Evolutionary conservation across 2,113 vertebrate species (phyloP).

Genomic region (Myodes glareolus): DNA sequence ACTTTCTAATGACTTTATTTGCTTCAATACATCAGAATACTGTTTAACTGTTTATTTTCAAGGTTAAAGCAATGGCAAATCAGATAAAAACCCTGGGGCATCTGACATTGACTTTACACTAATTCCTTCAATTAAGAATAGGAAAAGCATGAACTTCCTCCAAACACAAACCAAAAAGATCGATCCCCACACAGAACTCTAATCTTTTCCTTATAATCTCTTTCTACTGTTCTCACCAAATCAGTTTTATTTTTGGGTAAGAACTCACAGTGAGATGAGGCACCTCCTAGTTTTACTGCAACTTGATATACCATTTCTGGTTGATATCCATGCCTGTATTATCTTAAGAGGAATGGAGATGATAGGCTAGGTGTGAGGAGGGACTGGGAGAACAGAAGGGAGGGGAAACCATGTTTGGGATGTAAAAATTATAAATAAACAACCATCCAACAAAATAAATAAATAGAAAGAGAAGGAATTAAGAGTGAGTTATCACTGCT

Average conservation of each 20-base stretch:
- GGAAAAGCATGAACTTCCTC: neutral
- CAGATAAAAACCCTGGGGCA: slow-evolving; percentile 16
- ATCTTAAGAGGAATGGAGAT: neutral
- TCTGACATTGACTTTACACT: slow-evolving; percentile 14
- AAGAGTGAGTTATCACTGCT: neutral
- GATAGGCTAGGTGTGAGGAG: too few relatives aligned
- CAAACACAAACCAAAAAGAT: neutral
- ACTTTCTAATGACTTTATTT: slow-evolving; percentile 56
- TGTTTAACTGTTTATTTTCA: slow-evolving; percentile 43
- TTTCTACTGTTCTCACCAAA: neutral
- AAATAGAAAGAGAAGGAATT: neutral
- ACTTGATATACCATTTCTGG: too few relatives aligned
- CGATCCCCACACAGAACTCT: neutral
- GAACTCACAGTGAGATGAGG: slow-evolving; percentile 12
- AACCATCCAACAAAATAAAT: neutral
- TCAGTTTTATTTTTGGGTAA: slow-evolving; percentile 26
- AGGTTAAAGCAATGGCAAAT: slow-evolving; percentile 54
- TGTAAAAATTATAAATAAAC: too few relatives aligned
- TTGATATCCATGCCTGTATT: neutral
- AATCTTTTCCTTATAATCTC: neutral
- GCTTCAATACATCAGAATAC: slow-evolving; percentile 26
- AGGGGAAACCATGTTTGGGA: too few relatives aligned
- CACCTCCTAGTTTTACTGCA: neutral
- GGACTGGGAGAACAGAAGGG: too few relatives aligned
- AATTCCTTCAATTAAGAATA: slow-evolving; percentile 42